Base-by-base conservation (phyloP, 1,140 invertebrate genomes). In the Drosophila saltans region DNA sequence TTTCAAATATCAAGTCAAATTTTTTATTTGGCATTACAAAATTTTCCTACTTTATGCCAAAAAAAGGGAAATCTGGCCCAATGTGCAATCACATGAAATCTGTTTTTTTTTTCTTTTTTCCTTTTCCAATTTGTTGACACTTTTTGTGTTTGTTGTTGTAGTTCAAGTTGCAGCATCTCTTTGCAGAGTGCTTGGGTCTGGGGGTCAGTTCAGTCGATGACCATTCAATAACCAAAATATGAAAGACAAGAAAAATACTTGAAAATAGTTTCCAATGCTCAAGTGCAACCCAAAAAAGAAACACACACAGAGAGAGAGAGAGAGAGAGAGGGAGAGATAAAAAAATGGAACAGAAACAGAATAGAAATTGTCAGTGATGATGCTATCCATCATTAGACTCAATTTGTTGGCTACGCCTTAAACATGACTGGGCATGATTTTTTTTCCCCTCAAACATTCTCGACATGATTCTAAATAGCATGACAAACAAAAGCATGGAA, bases 41-140 rank as follows among this genome's bases (percentile, higher is more conserved):
- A n/a, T n/a, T n/a, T n/a, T n/a, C n/a, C n/a, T n/a, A n/a, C n/a
- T n/a, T n/a, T n/a, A n/a, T n/a, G n/a, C n/a, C n/a, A n/a, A n/a
- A n/a, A n/a, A n/a, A n/a, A n/a, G n/a, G n/a, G n/a, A n/a, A n/a
- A n/a, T n/a, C n/a, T n/a, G n/a, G n/a, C n/a, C n/a, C n/a, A n/a
- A n/a, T n/a, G n/a, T n/a, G n/a, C n/a, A n/a, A n/a, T 16, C 16
- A 16, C 16, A 16, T 16, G 0, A 16, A 16, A 16, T 16, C 16
- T 16, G 0, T 16, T 16, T 16, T 16, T 2, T 2, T 24, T 43
- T n/a, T 9, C 11, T 11, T n/a, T 43, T 43, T 43, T 43, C 10
- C 8, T 10, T 69, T 64, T n/a, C 45, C 57, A 63, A 69, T 72
- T 79, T 86, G 82, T 85, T 81, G 75, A 81, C 79, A 81, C 67